Base-by-base conservation (phyloP, 2,113 vertebrate species). In the Tetraodon nigroviridis region DNA sequence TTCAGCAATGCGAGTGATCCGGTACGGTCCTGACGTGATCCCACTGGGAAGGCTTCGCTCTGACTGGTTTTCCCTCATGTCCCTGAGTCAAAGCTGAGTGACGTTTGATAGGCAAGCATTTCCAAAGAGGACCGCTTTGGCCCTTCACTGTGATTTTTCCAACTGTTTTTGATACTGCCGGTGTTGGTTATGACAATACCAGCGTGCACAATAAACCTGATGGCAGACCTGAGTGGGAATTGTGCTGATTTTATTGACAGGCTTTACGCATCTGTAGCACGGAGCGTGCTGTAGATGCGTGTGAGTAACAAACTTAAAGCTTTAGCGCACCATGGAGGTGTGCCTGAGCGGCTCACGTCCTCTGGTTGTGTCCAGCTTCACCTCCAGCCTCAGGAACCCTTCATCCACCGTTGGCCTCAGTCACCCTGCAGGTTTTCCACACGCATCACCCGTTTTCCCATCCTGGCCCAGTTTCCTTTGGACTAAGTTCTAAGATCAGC, bases 51-150 rank as follows among this genome's bases (percentile, higher is more conserved):
- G 11, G 32, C 32, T 8, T 1, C 12, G 32, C 32, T 32, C 16
- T 12, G 42, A 14, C 42, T 37, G 67, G 59, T 75, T 58, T 62
- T 52, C 69, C 27, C 71, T 58, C 59, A 60, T 49, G 24, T 64
- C 12, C 21, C 24, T 27, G n/a, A 44, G 49, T 40, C 11, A 2
- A 69, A 61, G 56, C 42, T 61, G 20, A 57, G 17, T 40, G 62
- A 64, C 46, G 41, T 73, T 40, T 65, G 29, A 52, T 27, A 44
- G 16, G 4, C 16, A 17, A 17, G 10, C 46, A 53, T 46, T 71
- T 27, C 63, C 58, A 62, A 41, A 71, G 22, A 14, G 52, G 51
- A 20, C 48, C 3, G 18, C 51, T 48, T 48, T 41, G 6, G 21
- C 14, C 44, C 58, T 48, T 45, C 37, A 19, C 21, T 47, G 46